Percentiles rank a stretch among this genome's conserved stretches.
These are phyloP conservation scores for Ophion ellenae DNA, from an alignment of 2,888 invertebrate species.

Conservation along the genomic window DNA sequence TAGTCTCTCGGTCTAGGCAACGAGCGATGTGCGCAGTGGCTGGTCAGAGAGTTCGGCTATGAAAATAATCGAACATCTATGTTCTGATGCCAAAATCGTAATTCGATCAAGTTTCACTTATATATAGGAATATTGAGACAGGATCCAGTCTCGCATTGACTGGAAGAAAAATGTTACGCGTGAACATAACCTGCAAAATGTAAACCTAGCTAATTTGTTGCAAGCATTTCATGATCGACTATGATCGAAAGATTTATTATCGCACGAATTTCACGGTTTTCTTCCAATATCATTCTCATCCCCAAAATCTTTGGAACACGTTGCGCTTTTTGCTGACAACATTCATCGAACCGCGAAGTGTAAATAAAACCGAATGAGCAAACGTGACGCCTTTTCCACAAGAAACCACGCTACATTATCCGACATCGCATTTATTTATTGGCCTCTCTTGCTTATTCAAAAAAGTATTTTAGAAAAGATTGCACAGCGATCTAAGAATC, in stretches of 20 bases:
- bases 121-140: not conserved
- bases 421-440: too few species aligned
- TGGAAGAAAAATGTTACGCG: not conserved
- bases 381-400: not conserved
- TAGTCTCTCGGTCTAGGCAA: not conserved
- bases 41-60: not conserved
- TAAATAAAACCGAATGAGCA: not conserved
- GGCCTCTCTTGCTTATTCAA: too few species aligned
- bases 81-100: too few species aligned
- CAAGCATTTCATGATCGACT: too few species aligned
- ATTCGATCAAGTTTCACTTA: not conserved
- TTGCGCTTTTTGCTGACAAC: too few species aligned
- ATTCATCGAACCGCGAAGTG: not conserved
- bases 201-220: not conserved
- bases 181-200: not conserved
- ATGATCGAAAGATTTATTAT: too few species aligned
- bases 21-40: not conserved
- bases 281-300: too few species aligned
- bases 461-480: too few species aligned
- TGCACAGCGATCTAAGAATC: too few species aligned
- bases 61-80: not conserved
- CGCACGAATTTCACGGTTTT: too few species aligned
- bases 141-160: not conserved
- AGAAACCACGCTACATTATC: not conserved
- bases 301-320: too few species aligned